A percentile compares a stretch with the other conserved stretches of the same genome.
phyloP scores from a whole-genome alignment of 2,113 vertebrate species.

The Calidris pugnax region DNA sequence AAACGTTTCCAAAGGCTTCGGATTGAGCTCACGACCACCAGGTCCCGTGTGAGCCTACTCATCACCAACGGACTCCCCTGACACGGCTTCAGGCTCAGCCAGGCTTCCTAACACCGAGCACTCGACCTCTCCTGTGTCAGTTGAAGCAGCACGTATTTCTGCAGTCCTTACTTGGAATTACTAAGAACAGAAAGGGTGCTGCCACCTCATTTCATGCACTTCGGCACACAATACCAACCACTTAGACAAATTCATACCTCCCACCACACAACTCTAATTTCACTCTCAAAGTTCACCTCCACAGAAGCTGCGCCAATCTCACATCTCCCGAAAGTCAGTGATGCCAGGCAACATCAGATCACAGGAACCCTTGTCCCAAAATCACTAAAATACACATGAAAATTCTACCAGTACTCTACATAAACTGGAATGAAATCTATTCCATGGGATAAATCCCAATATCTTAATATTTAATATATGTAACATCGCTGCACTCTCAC shows the following conservation, averaged over 20 bases:
- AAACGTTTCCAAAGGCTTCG: not conserved
- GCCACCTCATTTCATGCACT: not conserved
- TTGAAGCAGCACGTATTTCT: not conserved
- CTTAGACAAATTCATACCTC: not conserved
- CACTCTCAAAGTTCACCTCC: not conserved
- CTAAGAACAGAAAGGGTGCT: not conserved
- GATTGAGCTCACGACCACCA: not conserved
- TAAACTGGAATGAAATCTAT: not conserved
- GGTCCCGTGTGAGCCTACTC: not conserved
- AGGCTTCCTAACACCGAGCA: accelerated
- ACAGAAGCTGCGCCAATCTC: not conserved
- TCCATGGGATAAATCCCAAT: not conserved
- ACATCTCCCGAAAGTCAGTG: not conserved
- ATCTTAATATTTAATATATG: not conserved
- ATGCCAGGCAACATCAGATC: not conserved
- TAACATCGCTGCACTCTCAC: not conserved
- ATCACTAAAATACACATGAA: not conserved
- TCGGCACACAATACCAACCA: not conserved
- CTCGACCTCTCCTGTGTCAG: not conserved
- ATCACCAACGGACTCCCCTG: not conserved
- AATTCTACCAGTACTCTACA: not conserved
- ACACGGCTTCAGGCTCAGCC: not conserved
- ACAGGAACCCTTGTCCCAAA: not conserved
- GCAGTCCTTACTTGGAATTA: not conserved
- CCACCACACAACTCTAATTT: not conserved